Evolutionary conservation across 2,888 invertebrate genomes (phyloP), one percentile per base, ranked within the genome.

Genomic region (Blomia tropicalis): DNA sequence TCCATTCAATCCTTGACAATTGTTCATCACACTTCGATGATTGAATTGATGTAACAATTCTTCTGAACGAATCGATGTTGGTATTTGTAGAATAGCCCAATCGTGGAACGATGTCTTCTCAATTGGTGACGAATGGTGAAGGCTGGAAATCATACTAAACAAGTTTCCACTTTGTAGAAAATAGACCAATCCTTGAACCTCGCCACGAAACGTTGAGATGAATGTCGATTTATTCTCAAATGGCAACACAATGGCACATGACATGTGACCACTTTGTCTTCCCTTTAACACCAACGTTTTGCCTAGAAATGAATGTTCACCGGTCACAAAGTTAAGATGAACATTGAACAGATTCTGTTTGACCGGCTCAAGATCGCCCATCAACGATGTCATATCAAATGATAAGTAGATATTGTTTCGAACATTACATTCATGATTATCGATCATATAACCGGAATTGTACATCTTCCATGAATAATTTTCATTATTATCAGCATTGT

Each of bases 161-260:
- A 66, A 64, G 27, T 64, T 63, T 19, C 58, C 63, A 60, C 66
- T 67, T 47, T 69, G 69, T 25, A 67, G 56, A 2, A 68, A 43
- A 32, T 65, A 60, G 7, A 67, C 68, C 19, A 61, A 62, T n/a
- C 69, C 69, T 29, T 66, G 66, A n/a, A 69, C 23, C 14, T 68
- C 67, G 5, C 59, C 59, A 25, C 66, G 66, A 1, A 69, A 62
- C 53, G 63, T 66, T 14, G 66, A 66, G 47, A 64, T 29, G 47
- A 30, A 53, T 25, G 58, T 59, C 25, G 47, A 29, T n/a, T 58
- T 65, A 4, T 31, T 30, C 14, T 43, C 62, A 30, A 56, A 62
- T 44, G 69, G 68, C 43, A 68, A 63, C 23, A 69, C 64, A 14
- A 65, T 63, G 17, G 68, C 65, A 53, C 69, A 69, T 4, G 66